phyloP scores from a whole-genome alignment of 2,888 invertebrate species.

The Geotrupes spiniger region DNA sequence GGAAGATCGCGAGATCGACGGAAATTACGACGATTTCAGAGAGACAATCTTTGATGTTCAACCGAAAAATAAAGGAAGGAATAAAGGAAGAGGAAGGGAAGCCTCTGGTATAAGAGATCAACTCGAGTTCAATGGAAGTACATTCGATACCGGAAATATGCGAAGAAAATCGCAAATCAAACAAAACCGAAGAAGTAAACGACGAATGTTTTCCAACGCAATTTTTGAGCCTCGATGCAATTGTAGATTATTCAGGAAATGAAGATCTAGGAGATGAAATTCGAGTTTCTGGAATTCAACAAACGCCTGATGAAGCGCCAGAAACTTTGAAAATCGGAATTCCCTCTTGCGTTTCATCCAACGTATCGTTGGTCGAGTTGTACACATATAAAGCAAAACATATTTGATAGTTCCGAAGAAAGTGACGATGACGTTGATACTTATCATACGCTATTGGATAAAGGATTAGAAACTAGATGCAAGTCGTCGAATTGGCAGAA shows the following conservation, averaged over 20 bases:
- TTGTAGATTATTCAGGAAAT: too few species aligned
- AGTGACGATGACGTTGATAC: slow-evolving; percentile 18
- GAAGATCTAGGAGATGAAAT: too few species aligned
- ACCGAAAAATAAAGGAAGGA: slow-evolving; percentile 21
- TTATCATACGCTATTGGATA: slow-evolving; percentile 29
- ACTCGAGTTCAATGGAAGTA: too few species aligned
- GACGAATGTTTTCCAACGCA: too few species aligned
- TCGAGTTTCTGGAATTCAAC: too few species aligned
- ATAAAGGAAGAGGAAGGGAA: too few species aligned
- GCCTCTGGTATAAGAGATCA: slow-evolving; percentile 11
- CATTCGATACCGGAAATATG: slow-evolving; percentile 9
- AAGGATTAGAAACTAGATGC: slow-evolving; percentile 17
- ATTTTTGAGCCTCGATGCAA: too few species aligned
- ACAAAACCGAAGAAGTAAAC: too few species aligned
- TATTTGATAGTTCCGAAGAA: slow-evolving; percentile 8
- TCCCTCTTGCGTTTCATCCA: too few species aligned
- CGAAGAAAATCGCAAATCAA: too few species aligned
- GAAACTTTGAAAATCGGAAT: too few species aligned
- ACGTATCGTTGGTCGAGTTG: slow-evolving; percentile 11
- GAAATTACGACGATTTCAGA: slow-evolving; percentile 37
- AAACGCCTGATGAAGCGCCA: too few species aligned
- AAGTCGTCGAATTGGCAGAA: slow-evolving; percentile 9
- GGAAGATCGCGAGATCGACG: slow-evolving; percentile 35
- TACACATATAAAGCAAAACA: slow-evolving; percentile 5
- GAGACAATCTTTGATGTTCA: slow-evolving; percentile 43